These are phyloP conservation scores for Eulemur rufifrons DNA, from an alignment of 2,113 vertebrate genomes.

Conservation along the genomic window DNA sequence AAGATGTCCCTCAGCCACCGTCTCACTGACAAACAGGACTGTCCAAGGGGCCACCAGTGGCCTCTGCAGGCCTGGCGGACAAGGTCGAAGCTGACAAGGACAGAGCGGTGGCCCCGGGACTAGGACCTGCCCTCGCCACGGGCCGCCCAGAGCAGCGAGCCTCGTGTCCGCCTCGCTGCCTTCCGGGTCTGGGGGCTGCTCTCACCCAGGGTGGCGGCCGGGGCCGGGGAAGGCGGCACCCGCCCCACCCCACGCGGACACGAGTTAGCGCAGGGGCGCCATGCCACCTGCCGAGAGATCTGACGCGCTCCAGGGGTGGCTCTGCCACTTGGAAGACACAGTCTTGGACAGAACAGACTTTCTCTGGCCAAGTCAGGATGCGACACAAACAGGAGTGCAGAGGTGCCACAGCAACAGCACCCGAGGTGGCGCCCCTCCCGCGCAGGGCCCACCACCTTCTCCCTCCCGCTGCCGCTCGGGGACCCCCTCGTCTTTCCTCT, in stretches of 20 bases:
- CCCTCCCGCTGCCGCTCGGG: background rate
- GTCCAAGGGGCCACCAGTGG: background rate
- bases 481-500: background rate
- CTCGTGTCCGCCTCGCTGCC: background rate
- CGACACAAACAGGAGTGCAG: too few species aligned
- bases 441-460: background rate
- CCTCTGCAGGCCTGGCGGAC: too few species aligned
- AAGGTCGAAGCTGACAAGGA: too few species aligned
- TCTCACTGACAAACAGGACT: background rate
- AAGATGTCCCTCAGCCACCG: background rate
- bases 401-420: rapidly evolving
- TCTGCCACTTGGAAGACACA: background rate
- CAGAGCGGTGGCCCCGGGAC: background rate
- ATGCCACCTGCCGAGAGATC: background rate
- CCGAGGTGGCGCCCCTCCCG: background rate
- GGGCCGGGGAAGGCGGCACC: background rate
- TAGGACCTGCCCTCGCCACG: background rate
- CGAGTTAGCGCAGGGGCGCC: background rate
- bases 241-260: too few species aligned
- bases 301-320: background rate
- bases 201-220: background rate
- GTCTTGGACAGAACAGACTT: too few species aligned
- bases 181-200: background rate
- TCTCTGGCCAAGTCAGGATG: background rate
- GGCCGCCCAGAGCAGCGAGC: background rate